These are phyloP conservation scores for Seira musarum DNA, from an alignment of 2,888 invertebrate species.

Conservation along the genomic window DNA sequence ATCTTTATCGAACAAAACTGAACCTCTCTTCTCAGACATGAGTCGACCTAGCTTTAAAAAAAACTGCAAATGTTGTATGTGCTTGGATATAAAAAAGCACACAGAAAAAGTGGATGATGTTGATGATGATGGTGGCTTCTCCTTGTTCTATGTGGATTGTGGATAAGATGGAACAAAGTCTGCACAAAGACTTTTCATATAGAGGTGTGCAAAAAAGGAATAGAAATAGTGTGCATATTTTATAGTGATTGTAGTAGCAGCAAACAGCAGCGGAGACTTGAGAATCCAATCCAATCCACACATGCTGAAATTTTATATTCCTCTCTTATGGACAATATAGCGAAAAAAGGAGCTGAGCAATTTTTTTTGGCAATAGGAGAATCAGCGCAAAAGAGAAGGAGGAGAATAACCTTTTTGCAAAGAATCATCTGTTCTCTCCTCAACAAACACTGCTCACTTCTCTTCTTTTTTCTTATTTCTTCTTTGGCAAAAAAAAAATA, in stretches of 20 bases:
- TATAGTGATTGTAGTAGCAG: background rate
- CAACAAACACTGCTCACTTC: slow-evolving; percentile 33
- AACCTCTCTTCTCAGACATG: background rate
- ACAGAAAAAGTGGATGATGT: background rate
- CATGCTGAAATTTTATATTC: slow-evolving; percentile 15
- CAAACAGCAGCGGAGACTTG: background rate
- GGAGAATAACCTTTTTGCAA: slow-evolving; percentile 62
- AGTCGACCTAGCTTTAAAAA: background rate
- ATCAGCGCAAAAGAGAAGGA: slow-evolving; percentile 61
- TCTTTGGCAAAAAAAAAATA: slow-evolving; percentile 9
- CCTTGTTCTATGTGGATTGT: background rate
- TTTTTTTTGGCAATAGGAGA: slow-evolving; percentile 58
- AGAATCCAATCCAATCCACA: background rate
- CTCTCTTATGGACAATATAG: slow-evolving; percentile 10
- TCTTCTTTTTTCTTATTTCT: slow-evolving; percentile 38
- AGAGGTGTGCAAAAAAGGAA: slow-evolving; percentile 6
- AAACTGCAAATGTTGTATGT: slow-evolving; percentile 6
- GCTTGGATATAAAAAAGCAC: background rate
- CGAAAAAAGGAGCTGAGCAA: slow-evolving; percentile 35
- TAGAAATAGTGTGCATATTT: background rate
- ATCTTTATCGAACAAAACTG: background rate
- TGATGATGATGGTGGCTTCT: slow-evolving; percentile 12
- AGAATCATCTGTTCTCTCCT: slow-evolving; percentile 57
- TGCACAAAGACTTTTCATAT: slow-evolving; percentile 24
- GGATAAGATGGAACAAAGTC: slow-evolving; percentile 38